Percentiles rank a stretch among this genome's conserved stretches.
Evolutionary conservation across 2,113 vertebrate species (phyloP).

Genomic region (Zingel zingel): DNA sequence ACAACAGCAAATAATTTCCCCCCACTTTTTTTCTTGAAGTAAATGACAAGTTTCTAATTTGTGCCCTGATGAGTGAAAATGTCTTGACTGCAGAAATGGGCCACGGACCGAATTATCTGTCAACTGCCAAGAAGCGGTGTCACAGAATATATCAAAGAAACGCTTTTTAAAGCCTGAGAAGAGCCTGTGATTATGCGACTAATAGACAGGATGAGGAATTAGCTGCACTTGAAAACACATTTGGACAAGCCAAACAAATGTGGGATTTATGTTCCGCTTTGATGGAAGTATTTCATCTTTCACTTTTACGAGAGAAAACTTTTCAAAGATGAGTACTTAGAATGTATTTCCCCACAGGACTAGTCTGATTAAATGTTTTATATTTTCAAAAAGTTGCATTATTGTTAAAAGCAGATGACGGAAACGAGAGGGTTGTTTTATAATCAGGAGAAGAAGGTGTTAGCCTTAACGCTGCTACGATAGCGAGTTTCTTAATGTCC

Average conservation of each 20-base stretch:
- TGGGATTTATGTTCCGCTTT: neutral
- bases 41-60: neutral
- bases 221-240: neutral
- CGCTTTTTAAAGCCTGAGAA: neutral
- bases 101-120: neutral
- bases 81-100: neutral
- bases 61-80: neutral
- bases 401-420: constrained; percentile 25
- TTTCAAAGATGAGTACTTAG: neutral
- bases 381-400: neutral
- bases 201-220: neutral
- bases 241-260: constrained; percentile 1
- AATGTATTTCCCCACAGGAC: neutral
- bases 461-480: neutral
- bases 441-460: neutral
- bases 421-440: neutral
- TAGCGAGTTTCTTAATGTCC: neutral
- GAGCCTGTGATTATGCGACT: neutral
- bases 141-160: neutral
- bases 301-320: neutral
- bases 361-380: neutral
- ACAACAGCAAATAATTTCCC: neutral
- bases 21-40: too few relatives aligned
- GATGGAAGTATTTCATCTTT: neutral
- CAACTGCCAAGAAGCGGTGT: neutral